Percentiles rank a stretch among this genome's conserved stretches.
Conservation (phyloP, 1,140 invertebrate species). For the Scaptomyza pallida region DNA sequence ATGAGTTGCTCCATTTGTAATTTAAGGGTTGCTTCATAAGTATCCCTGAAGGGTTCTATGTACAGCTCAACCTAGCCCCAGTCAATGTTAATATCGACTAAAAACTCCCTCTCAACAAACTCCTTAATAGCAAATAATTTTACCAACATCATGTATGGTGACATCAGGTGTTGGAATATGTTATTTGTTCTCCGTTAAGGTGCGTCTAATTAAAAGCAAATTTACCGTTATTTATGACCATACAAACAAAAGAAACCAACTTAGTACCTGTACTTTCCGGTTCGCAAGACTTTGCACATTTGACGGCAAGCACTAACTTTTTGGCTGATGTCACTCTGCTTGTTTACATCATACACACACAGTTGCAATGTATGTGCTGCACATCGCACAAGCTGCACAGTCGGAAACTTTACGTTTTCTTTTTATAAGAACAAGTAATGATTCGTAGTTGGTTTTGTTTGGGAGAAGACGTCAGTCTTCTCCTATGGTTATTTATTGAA, state of each 20-base stretch:
- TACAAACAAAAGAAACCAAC: neutral
- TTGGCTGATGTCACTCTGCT: constrained; percentile 3
- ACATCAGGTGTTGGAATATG: constrained; percentile 8
- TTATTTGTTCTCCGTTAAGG: constrained; percentile 7
- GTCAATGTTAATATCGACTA: constrained; percentile 3
- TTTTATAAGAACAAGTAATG: too few species aligned
- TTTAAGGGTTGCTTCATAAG: constrained; percentile 3
- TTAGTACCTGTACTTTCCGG: constrained; percentile 10
- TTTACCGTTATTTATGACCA: too few species aligned
- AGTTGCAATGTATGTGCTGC: constrained; percentile 12
- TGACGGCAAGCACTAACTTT: constrained; percentile 2
- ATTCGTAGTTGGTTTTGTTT: too few species aligned
- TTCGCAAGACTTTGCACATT: constrained; percentile 3
- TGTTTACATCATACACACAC: constrained; percentile 12
- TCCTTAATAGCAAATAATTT: constrained; percentile 10
- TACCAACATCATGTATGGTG: constrained; percentile 1
- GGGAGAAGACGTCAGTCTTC: too few species aligned
- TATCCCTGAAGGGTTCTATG: constrained; percentile 1
- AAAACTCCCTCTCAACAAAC: too few species aligned
- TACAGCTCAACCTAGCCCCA: constrained; percentile 8
- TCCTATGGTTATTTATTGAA: too few species aligned
- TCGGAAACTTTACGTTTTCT: too few species aligned
- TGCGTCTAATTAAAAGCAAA: neutral
- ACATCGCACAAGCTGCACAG: neutral
- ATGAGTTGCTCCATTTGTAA: constrained; percentile 5